A percentile compares a stretch with the other conserved stretches of the same genome.
These are phyloP conservation scores for Epinotia nisella DNA, from an alignment of 2,888 invertebrate genomes.

Conservation along the genomic window DNA sequence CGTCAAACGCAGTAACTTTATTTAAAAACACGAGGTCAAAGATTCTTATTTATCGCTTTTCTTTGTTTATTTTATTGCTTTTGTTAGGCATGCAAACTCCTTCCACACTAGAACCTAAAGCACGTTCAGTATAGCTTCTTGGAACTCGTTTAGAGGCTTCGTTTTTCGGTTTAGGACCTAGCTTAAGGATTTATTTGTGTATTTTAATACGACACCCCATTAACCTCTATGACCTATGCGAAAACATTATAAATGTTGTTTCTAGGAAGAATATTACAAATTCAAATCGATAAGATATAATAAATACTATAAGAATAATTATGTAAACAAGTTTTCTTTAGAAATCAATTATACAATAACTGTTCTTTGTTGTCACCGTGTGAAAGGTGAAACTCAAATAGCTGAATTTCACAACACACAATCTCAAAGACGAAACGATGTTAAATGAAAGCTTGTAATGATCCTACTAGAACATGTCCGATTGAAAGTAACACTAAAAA, in stretches of 20 bases:
- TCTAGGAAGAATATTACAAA: constrained; percentile 28
- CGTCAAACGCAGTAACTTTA: neutral
- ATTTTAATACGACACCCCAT: constrained; percentile 36
- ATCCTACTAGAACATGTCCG: constrained; percentile 22
- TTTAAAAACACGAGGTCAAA: neutral
- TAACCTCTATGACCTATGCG: constrained; percentile 27
- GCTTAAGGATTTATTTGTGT: constrained; percentile 22
- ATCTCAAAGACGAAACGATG: neutral
- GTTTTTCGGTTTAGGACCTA: constrained; percentile 15
- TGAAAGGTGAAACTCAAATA: constrained; percentile 10
- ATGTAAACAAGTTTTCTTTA: constrained; percentile 11
- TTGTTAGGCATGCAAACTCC: neutral
- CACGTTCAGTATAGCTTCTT: constrained; percentile 23
- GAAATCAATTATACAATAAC: neutral
- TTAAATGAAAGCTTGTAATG: constrained; percentile 12
- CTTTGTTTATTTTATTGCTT: constrained; percentile 1
- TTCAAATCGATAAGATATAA: constrained; percentile 21
- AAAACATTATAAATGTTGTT: constrained; percentile 17
- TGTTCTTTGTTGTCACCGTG: neutral
- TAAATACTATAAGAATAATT: constrained; percentile 15
- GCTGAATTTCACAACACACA: neutral
- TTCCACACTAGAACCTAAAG: neutral
- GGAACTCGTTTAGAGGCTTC: constrained; percentile 35
- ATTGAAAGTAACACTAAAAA: constrained; percentile 24
- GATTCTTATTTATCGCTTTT: neutral